Evolutionary conservation across 2,113 vertebrate genomes (phyloP).

Genomic region (Lepisosteus oculatus): DNA sequence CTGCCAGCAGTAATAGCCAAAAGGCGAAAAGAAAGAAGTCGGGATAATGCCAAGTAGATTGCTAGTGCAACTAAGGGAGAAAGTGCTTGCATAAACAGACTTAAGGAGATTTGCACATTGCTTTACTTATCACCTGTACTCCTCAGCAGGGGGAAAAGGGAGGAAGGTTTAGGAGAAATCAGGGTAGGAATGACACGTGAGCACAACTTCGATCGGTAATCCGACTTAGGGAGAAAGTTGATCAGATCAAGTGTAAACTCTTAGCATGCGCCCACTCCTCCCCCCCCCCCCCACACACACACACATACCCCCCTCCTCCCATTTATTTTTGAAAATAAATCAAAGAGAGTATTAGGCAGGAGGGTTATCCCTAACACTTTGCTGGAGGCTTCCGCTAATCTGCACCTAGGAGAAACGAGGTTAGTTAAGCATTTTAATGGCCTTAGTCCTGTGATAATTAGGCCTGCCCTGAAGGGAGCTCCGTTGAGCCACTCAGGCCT

Average conservation of each 20-base stretch:
- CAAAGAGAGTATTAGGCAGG: slow-evolving; percentile 89
- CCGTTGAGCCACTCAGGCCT: slow-evolving; percentile 90
- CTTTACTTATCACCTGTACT: slow-evolving; percentile 82
- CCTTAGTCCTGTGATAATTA: slow-evolving; percentile 99
- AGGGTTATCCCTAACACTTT: slow-evolving; percentile 84
- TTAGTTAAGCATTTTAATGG: slow-evolving; percentile 99
- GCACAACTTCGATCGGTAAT: slow-evolving; percentile 20
- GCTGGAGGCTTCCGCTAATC: slow-evolving; percentile 94
- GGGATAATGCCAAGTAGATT: slow-evolving; percentile 73
- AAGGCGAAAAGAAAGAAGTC: slow-evolving; percentile 78
- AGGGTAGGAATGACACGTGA: slow-evolving; percentile 10
- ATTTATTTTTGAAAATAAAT: slow-evolving; percentile 66
- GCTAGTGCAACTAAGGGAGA: slow-evolving; percentile 73
- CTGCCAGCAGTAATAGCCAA: slow-evolving; percentile 86
- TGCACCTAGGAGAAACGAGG: slow-evolving; percentile 90
- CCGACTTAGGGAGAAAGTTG: slow-evolving; percentile 28
- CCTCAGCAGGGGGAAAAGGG: slow-evolving; percentile 34
- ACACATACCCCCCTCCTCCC: slow-evolving; percentile 42
- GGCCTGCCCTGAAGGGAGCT: slow-evolving; percentile 95
- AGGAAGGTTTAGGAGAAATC: not conserved
- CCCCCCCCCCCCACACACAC: not conserved
- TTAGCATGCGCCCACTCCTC: slow-evolving; percentile 18
- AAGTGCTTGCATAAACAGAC: slow-evolving; percentile 85
- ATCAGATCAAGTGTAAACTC: slow-evolving; percentile 32
- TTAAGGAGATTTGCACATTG: slow-evolving; percentile 84